Base-by-base conservation (phyloP, 1,140 invertebrate species). In the Potamilus streckersoni region DNA sequence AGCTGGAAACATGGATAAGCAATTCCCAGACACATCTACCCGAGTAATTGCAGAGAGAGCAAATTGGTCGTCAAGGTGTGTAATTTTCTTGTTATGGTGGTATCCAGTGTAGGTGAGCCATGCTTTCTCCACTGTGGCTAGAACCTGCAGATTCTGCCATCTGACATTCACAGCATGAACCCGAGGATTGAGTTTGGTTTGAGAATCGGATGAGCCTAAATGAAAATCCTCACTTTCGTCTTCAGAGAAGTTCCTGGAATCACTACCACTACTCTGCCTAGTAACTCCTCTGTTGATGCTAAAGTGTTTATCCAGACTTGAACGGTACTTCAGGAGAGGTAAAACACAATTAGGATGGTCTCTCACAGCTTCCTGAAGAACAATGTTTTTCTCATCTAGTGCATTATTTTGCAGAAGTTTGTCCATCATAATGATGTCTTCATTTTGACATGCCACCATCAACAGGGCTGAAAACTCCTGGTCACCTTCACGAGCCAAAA, bases 1-100 rank as follows among this genome's bases (percentile, higher is more conserved):
- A 17, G 93, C 86, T 0, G 98, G 98, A 74, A 99, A 88, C 19
- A 93, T 91, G 0, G 93, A 93, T 11, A 99, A 92, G 64, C 93
- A 93, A 90, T 99, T 99, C 81, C 95, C 94, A 4, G 97, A 98
- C 17, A 99, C 92, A 89, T 99, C 98, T 13, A 99, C 91, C 61
- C 97, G 92, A 0, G 98, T 99, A 27, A 99, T 95, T 0, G 97
- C 96, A 80, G 94, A 94, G 1, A 98, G 89, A 0, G 95, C 38
- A 95, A 90, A 77, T 93, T 92, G 60, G n/a, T 61, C 73, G 12
- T 83, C 73, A 16, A 81, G 57, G 27, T 57, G 79, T 2, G 61
- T 65, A 57, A 86, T 63, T 11, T 74, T 20, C n/a, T 81, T 80
- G 67, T 88, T 88, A 69, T 84, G 80, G 31, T 86, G 71, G 63